Percentiles rank a stretch among this genome's conserved stretches.
These are phyloP conservation scores for Reinhardtius hippoglossoides DNA, from an alignment of 2,113 vertebrate species.

Conservation along the genomic window DNA sequence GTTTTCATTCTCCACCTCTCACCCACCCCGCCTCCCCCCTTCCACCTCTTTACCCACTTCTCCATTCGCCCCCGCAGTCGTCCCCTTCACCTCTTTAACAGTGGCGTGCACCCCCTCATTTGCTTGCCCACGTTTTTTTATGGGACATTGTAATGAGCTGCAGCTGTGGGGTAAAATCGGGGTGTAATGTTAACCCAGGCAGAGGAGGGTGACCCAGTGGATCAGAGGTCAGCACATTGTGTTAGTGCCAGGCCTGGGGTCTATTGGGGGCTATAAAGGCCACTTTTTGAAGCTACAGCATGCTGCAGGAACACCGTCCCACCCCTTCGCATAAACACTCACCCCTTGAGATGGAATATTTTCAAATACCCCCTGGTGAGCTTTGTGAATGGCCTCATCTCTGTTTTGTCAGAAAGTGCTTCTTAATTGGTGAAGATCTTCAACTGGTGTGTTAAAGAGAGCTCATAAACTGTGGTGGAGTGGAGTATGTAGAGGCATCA, in stretches of 20 bases:
- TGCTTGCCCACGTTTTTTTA: conserved; percentile 81
- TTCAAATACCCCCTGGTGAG: conserved; percentile 80
- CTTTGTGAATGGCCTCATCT: conserved; percentile 86
- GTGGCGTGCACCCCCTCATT: conserved; percentile 71
- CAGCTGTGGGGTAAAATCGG: conserved; percentile 92
- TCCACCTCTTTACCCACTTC: conserved; percentile 68
- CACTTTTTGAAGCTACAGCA: conserved; percentile 84
- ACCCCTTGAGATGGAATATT: conserved; percentile 83
- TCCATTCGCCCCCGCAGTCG: conserved; percentile 62
- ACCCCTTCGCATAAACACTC: conserved; percentile 53
- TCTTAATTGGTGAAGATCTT: conserved; percentile 87
- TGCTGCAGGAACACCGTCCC: conserved; percentile 76
- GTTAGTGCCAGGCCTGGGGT: conserved; percentile 78
- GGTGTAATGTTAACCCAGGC: conserved; percentile 87
- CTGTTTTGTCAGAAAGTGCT: conserved; percentile 87
- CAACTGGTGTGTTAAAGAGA: not conserved
- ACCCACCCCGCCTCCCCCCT: conserved; percentile 53
- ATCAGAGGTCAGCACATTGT: conserved; percentile 91
- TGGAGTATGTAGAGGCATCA: conserved; percentile 37
- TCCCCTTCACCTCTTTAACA: conserved; percentile 78
- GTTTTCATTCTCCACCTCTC: conserved; percentile 83
- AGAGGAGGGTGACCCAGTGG: conserved; percentile 84
- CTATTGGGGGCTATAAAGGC: conserved; percentile 86
- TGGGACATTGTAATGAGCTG: conserved; percentile 87
- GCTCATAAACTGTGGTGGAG: conserved; percentile 83